Conservation (phyloP, 2,797 vertebrate genomes). For the Sebastiscus tertius region DNA sequence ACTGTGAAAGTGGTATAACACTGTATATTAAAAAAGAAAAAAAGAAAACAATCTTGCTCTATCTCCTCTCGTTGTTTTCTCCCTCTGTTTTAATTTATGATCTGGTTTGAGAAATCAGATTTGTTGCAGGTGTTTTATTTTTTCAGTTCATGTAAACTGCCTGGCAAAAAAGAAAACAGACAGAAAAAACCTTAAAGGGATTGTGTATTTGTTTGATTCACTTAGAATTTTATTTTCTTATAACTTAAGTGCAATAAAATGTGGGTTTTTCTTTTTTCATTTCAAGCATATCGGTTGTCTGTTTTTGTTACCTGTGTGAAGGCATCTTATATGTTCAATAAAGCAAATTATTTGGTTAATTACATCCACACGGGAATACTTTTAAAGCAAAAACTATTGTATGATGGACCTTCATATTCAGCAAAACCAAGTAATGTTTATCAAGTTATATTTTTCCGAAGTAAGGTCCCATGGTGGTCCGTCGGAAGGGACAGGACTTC, state of each 20-base stretch:
- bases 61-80: slow-evolving; percentile 86
- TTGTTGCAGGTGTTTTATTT: slow-evolving; percentile 94
- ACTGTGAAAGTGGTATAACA: slow-evolving; percentile 99
- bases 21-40: slow-evolving; percentile 94
- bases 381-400: neutral
- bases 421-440: neutral
- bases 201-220: slow-evolving; percentile 99
- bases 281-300: slow-evolving; percentile 86
- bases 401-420: neutral
- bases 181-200: slow-evolving; percentile 96
- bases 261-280: slow-evolving; percentile 89
- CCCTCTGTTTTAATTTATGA: slow-evolving; percentile 96
- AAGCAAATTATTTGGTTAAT: slow-evolving; percentile 85
- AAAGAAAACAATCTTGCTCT: slow-evolving; percentile 88
- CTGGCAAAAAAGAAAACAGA: slow-evolving; percentile 97
- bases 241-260: slow-evolving; percentile 99
- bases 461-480: too few species aligned
- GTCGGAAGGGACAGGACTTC: too few species aligned
- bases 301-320: slow-evolving; percentile 86
- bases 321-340: slow-evolving; percentile 85
- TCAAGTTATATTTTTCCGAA: too few species aligned
- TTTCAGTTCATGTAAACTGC: slow-evolving; percentile 98
- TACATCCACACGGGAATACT: slow-evolving; percentile 62
- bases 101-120: slow-evolving; percentile 99
- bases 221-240: slow-evolving; percentile 99